Evolutionary conservation across 2,113 vertebrate genomes (phyloP), one percentile per base, ranked within the genome.

Genomic region (Myiozetetes cayanensis): DNA sequence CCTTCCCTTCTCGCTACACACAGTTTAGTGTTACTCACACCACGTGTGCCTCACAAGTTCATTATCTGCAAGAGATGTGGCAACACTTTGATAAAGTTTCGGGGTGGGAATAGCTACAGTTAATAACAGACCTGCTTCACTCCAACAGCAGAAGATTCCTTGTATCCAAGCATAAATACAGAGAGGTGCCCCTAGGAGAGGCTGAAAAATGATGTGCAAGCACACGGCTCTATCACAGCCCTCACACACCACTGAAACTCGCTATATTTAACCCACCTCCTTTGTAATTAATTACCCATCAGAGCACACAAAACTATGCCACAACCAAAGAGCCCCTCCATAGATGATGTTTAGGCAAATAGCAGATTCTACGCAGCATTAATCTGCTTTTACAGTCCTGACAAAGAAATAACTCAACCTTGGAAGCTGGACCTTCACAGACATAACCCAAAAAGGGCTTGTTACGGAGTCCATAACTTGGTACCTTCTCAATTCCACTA

Each of bases 1-100:
- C 41, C 46, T 47, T 47, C 41, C 62, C 58, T 52, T 28, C 53
- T 79, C 73, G 70, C 74, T 93, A 95, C 72, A 55, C 2, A 18
- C 35, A 37, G 66, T 87, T 94, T 75, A 85, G 46, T 15, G 37
- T 91, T 84, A 89, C 47, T 78, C 41, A 59, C 70, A 68, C 31
- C 8, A 2, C 0, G 1, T 15, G 35, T 56, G 35, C 12, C 61
- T 85, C 73, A 87, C n/a, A 78, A 85, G 81, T 46, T 82, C 73
- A 44, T 50, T 62, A 25, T 28, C 56, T 56, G 35, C 14, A 56
- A 43, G 37, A 75, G 25, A 65, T 8, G 22, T n/a, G 86, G 70
- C 46, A 91, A 87, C 58, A 66, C 10, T 85, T 72, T 16, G 10
- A 19, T 75, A 19, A 82, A 67, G 49, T 46, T 74, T 71, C 58